Evolutionary conservation across 2,888 invertebrate genomes (phyloP).

Genomic region (Pseudeuparius sepicola): DNA sequence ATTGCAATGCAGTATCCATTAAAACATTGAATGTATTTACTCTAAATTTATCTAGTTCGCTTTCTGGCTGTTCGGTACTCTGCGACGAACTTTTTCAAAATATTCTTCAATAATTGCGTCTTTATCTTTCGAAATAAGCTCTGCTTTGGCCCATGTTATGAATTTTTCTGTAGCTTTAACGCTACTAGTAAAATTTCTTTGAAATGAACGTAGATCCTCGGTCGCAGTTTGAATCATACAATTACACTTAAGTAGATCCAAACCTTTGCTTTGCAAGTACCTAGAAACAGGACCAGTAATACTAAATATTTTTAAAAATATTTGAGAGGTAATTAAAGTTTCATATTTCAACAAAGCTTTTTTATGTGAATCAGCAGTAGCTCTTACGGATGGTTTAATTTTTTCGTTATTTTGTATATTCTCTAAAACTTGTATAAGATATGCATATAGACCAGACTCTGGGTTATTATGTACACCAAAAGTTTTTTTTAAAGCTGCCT

Average conservation of each 20-base stretch:
- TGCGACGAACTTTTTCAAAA: not conserved
- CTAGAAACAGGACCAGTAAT: constrained; percentile 3
- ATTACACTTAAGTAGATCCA: constrained; percentile 5
- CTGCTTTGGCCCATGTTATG: constrained; percentile 3
- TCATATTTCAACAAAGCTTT: constrained; percentile 1
- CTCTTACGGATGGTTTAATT: not conserved
- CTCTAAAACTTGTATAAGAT: constrained; percentile 1
- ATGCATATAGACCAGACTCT: constrained; percentile 7
- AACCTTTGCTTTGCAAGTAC: constrained; percentile 1
- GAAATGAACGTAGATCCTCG: constrained; percentile 1
- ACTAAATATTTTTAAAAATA: constrained; percentile 8
- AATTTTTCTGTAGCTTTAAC: not conserved
- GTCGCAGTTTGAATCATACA: not conserved
- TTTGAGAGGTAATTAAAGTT: not conserved
- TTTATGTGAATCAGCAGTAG: constrained; percentile 2
- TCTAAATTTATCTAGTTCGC: constrained; percentile 3
- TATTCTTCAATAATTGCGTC: constrained; percentile 3
- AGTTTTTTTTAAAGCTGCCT: constrained; percentile 10
- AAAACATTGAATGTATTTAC: constrained; percentile 3
- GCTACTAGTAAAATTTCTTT: not conserved
- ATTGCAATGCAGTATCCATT: constrained; percentile 6
- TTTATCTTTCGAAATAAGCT: constrained; percentile 2
- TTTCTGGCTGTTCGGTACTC: constrained; percentile 1
- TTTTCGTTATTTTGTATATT: constrained; percentile 1
- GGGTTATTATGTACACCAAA: constrained; percentile 2